Conservation (phyloP, 2,113 vertebrate genomes). For the Garra rufa region DNA sequence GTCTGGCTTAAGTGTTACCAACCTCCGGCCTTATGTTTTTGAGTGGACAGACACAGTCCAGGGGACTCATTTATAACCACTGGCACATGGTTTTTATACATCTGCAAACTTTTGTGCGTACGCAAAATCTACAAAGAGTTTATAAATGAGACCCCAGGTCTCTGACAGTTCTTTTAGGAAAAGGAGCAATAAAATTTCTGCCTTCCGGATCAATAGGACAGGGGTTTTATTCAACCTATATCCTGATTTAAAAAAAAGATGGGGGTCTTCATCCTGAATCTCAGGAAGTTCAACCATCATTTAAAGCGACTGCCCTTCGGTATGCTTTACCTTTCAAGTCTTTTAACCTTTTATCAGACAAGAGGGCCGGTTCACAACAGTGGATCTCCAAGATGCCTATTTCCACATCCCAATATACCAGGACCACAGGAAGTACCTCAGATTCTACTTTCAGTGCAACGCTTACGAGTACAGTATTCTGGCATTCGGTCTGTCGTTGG, state of each 20-base stretch:
- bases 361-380: neutral
- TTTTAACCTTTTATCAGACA: neutral
- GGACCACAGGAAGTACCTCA: conserved; percentile 1
- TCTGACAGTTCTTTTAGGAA: neutral
- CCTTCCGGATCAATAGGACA: neutral
- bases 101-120: too few species aligned
- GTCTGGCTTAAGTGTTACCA: too few species aligned
- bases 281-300: neutral
- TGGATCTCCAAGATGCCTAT: neutral
- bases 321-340: neutral
- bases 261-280: conserved; percentile 10
- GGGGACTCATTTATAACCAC: too few species aligned
- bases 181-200: neutral
- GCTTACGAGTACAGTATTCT: neutral
- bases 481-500: too few species aligned
- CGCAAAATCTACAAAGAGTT: too few species aligned
- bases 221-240: conserved; percentile 7
- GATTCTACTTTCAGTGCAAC: neutral
- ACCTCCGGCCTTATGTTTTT: too few species aligned
- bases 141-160: too few species aligned
- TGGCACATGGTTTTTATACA: too few species aligned
- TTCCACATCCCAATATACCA: neutral
- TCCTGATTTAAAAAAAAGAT: neutral
- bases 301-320: neutral
- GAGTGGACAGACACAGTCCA: too few species aligned